Evolutionary conservation across 2,113 vertebrate genomes (phyloP).

Genomic region (Chamaetylas fuelleborni): DNA sequence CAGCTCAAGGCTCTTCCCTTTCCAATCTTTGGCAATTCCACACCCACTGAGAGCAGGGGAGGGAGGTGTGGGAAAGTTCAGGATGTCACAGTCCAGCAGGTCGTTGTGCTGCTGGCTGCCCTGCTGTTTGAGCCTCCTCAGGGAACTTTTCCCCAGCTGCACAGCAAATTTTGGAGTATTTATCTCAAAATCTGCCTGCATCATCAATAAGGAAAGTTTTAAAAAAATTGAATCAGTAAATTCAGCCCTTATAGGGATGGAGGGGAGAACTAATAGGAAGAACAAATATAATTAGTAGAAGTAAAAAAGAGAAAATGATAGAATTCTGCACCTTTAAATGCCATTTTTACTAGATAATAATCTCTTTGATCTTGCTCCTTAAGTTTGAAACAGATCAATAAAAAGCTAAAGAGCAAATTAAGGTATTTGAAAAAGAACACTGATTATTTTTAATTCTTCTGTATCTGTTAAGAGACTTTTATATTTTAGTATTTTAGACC

Average conservation of each 20-base stretch:
- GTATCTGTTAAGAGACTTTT: background rate
- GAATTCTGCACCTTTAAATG: background rate
- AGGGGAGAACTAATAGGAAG: background rate
- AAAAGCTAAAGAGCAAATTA: background rate
- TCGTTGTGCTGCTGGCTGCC: background rate
- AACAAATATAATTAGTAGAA: background rate
- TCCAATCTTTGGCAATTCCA: background rate
- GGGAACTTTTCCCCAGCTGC: background rate
- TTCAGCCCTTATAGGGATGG: background rate
- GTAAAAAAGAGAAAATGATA: background rate
- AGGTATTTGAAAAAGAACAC: background rate
- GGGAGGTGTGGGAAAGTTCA: slow-evolving; percentile 24
- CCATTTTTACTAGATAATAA: background rate
- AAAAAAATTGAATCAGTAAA: background rate
- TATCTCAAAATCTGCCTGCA: background rate
- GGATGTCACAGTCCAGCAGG: background rate
- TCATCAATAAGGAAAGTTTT: background rate
- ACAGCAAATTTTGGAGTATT: background rate
- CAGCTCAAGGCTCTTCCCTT: background rate
- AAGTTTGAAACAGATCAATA: background rate
- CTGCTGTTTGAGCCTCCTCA: background rate
- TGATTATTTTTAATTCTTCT: background rate
- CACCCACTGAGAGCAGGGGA: background rate
- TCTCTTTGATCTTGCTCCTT: background rate
- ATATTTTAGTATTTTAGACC: background rate